Evolutionary conservation across 2,113 vertebrate species (phyloP), one percentile per base, ranked within the genome.

Genomic region (Epinephelus fuscoguttatus): DNA sequence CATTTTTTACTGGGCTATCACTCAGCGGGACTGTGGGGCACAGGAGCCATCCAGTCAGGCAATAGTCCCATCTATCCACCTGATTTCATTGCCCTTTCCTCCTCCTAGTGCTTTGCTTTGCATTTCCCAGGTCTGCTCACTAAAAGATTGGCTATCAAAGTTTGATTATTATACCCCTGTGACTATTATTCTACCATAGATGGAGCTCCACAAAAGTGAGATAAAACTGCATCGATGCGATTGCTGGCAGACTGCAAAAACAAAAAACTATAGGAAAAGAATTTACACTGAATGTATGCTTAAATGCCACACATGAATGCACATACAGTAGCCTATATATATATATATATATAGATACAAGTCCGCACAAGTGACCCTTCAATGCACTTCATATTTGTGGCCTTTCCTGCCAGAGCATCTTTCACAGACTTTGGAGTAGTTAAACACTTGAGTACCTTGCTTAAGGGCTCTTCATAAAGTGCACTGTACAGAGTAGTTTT

Each of bases 41-140:
- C 33, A 33, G 47, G 52, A 77, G 59, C 75, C 75, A 66, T 82
- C 64, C 83, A 79, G 63, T 80, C 83, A 85, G 86, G 75, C 80
- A 74, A 77, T 83, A 86, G 75, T 81, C 80, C 61, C 84, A 86
- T 89, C 78, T 74, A 78, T 89, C 84, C 76, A 67, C 75, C 77
- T 78, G 61, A 86, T 93, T 93, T 88, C 84, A 92, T 92, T 89
- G 85, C 80, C 69, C 56, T 68, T 42, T 67, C 78, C 79, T 70
- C 78, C 30, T 37, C 78, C 76, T 42, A 37, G 73, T 81, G 86
- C 82, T 89, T 85, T 70, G 77, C 79, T 73, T 56, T 80, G 70
- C 84, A 66, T 42, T 77, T 86, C 75, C 11, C 81, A 56, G 52
- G 5, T 66, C 83, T n/a, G 60, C 69, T 57, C 50, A 37, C 59